A percentile compares a stretch with the other conserved stretches of the same genome.
phyloP scores from a whole-genome alignment of 2,113 vertebrate genomes.

The Dicaeum eximium region DNA sequence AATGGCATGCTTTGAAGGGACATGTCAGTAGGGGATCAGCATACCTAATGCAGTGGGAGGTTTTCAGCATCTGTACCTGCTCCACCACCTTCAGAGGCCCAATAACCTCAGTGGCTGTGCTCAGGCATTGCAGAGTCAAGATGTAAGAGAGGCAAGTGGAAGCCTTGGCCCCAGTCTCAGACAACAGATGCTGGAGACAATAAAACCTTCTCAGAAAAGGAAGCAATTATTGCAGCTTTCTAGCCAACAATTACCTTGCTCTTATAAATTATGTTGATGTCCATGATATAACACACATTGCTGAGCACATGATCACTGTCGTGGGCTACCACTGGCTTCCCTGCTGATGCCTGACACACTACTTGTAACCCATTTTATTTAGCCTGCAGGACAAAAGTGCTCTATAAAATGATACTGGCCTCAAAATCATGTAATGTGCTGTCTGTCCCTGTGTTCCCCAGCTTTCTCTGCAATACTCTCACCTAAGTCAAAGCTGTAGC shows the following conservation, averaged over 20 bases:
- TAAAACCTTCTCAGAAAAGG: constrained; percentile 48
- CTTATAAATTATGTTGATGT: constrained; percentile 42
- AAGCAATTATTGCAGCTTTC: constrained; percentile 43
- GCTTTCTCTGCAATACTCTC: background rate
- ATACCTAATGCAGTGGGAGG: background rate
- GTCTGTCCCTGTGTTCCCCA: background rate
- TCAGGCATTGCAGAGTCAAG: constrained; percentile 1
- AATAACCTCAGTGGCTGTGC: background rate
- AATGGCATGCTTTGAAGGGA: constrained; percentile 34
- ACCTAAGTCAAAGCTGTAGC: background rate
- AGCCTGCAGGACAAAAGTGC: constrained; percentile 31
- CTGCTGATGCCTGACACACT: background rate
- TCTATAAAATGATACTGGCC: constrained; percentile 22
- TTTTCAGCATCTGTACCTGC: constrained; percentile 41
- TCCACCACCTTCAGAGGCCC: background rate
- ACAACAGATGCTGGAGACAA: constrained; percentile 50
- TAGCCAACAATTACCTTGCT: constrained; percentile 48
- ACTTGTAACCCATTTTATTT: constrained; percentile 6
- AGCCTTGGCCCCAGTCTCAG: constrained; percentile 35
- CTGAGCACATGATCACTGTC: constrained; percentile 19
- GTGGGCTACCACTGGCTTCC: background rate
- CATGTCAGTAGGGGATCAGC: background rate
- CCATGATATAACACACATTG: constrained; percentile 14
- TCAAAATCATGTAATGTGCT: background rate
- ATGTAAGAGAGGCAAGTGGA: background rate